Percentiles rank a stretch among this genome's conserved stretches.
Evolutionary conservation across 2,113 vertebrate species (phyloP).

Genomic region (Dascyllus trimaculatus): DNA sequence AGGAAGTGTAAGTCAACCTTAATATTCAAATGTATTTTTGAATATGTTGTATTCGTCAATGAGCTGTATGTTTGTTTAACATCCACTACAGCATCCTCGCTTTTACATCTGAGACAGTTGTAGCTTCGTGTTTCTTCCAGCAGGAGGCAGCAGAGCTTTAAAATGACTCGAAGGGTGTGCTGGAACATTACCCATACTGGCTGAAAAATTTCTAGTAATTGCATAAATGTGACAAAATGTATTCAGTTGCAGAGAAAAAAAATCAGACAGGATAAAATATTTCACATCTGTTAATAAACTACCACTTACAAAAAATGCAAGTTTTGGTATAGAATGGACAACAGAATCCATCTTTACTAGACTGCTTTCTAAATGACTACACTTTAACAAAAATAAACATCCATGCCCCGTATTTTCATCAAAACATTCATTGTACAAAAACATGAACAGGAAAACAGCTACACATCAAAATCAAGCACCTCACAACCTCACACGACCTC

Average conservation of each 20-base stretch:
- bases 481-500: background rate
- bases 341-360: background rate
- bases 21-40: background rate
- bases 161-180: background rate
- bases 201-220: background rate
- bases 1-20: background rate
- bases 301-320: background rate
- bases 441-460: too few species aligned
- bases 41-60: background rate
- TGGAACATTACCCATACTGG: background rate
- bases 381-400: background rate
- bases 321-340: background rate
- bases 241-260: background rate
- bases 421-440: too few species aligned
- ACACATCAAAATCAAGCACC: background rate
- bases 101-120: background rate
- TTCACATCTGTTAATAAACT: background rate
- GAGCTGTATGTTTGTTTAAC: too few species aligned
- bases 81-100: background rate
- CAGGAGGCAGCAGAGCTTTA: conserved; percentile 59
- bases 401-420: background rate
- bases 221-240: background rate
- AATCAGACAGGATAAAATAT: background rate
- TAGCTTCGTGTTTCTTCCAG: conserved; percentile 34
- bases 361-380: background rate